Evolutionary conservation across 2,888 invertebrate species (phyloP).

Genomic region (Cryptocephalus primarius): DNA sequence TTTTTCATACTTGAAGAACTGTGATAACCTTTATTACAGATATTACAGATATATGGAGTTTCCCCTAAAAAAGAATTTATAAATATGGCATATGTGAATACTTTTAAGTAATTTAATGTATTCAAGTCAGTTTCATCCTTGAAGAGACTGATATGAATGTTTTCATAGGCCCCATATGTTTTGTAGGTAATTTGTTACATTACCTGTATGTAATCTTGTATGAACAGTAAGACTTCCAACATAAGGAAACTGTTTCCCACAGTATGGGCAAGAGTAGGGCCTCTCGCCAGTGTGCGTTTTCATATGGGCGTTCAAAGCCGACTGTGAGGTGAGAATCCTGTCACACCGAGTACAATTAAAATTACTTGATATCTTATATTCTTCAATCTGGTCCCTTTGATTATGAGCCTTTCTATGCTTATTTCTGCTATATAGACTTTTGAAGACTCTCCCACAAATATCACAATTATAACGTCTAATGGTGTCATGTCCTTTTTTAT

Average conservation of each 20-base stretch:
- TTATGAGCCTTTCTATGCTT: slow-evolving; percentile 2
- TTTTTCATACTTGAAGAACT: slow-evolving; percentile 13
- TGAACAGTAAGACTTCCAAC: slow-evolving; percentile 10
- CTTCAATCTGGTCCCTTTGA: neutral
- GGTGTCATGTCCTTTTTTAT: neutral
- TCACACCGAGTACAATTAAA: slow-evolving; percentile 9
- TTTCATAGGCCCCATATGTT: too few species aligned
- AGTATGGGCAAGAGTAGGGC: slow-evolving; percentile 11
- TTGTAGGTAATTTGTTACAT: neutral
- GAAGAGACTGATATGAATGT: too few species aligned
- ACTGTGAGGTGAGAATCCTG: slow-evolving; percentile 9
- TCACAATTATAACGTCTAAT: slow-evolving; percentile 4
- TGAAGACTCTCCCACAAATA: slow-evolving; percentile 3
- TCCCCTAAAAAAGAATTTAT: slow-evolving; percentile 6
- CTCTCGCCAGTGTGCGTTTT: slow-evolving; percentile 13
- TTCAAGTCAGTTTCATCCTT: too few species aligned
- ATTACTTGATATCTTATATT: neutral
- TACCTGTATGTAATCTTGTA: slow-evolving; percentile 14
- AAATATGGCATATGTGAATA: too few species aligned
- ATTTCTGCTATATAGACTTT: neutral
- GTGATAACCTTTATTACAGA: slow-evolving; percentile 12
- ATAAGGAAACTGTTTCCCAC: slow-evolving; percentile 10
- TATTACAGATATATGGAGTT: slow-evolving; percentile 10
- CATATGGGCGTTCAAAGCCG: slow-evolving; percentile 12
- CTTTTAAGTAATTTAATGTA: too few species aligned